Evolutionary conservation across 1,140 invertebrate species (phyloP), one percentile per base, ranked within the genome.

Genomic region (Campoletis sonorensis): DNA sequence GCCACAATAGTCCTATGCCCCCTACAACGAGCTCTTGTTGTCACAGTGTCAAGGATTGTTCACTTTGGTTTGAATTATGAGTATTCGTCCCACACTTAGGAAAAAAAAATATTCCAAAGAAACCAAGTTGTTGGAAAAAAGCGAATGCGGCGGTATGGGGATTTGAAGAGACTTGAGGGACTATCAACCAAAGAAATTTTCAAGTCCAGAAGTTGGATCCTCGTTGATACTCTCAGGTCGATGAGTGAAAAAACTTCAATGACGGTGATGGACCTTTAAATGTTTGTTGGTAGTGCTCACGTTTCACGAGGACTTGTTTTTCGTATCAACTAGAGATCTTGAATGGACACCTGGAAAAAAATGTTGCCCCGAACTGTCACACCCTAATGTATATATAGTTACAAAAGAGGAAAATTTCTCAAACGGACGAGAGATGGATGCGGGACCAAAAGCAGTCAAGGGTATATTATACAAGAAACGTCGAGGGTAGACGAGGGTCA

Each of bases 391-490:
- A 70, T 1, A 33, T 4, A 30, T 16, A 16, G 27, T 18, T 30
- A 33, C n/a, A 30, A 18, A 10, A 70, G 27, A 2, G 67, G 18
- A 27, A 70, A 70, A 33, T 5, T 70, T 70, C 7, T 1, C 3
- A 16, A 33, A 15, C 30, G 67, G 67, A 70, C 26, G 67, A 70
- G 26, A 15, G 67, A 70, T 70, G 67, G 30, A 33, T 70, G 26
- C 27, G 67, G 30, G 67, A 70, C 26, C 7, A 27, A 70, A 70
- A 70, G 16, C 67, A 33, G 67, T 45, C 27, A 18, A n/a, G 30
- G 67, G 67, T 70, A 70, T 33, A 70, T 70, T 70, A 70, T 70
- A 70, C 27, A 33, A 70, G 67, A 70, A 70, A 33, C 67, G 30
- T 70, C 30, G 67, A 70, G 67, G 30, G 67, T 70, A 70, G 67